Conservation (phyloP, 2,113 vertebrate genomes). For the Lophura nycthemera region DNA sequence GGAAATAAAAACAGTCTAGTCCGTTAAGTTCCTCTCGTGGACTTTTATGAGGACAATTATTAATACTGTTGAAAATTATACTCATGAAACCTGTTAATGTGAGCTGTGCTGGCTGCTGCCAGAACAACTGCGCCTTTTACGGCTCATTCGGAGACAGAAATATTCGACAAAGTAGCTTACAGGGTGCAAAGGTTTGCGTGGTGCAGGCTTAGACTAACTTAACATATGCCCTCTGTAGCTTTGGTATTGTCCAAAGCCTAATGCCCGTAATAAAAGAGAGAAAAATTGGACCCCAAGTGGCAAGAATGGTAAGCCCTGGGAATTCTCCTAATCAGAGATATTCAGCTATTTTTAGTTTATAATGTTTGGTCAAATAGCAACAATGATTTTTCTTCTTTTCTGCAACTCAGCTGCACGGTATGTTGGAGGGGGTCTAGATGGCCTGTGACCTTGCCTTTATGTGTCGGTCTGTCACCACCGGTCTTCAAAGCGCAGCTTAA, state of each 20-base stretch:
- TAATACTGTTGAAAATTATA: slow-evolving; percentile 64
- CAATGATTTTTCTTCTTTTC: slow-evolving; percentile 77
- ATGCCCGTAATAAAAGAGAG: slow-evolving; percentile 63
- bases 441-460: slow-evolving; percentile 84
- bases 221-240: slow-evolving; percentile 68
- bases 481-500: slow-evolving; percentile 74
- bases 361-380: slow-evolving; percentile 85
- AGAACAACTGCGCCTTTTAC: slow-evolving; percentile 37
- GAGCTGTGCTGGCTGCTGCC: slow-evolving; percentile 31
- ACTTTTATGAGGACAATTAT: slow-evolving; percentile 60
- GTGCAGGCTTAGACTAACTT: slow-evolving; percentile 65
- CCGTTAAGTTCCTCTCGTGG: slow-evolving; percentile 51
- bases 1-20: slow-evolving; percentile 51
- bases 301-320: slow-evolving; percentile 66
- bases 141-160: slow-evolving; percentile 57
- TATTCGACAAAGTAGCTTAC: slow-evolving; percentile 19
- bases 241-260: slow-evolving; percentile 65
- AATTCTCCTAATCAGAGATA: slow-evolving; percentile 82
- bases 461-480: slow-evolving; percentile 49
- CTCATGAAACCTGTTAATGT: slow-evolving; percentile 41
- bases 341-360: slow-evolving; percentile 77
- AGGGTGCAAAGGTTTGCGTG: slow-evolving; percentile 54
- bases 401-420: slow-evolving; percentile 63
- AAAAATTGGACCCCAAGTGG: slow-evolving; percentile 70
- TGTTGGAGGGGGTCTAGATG: slow-evolving; percentile 66